Evolutionary conservation across 2,797 vertebrate species (phyloP).

Genomic region (Morus bassanus): DNA sequence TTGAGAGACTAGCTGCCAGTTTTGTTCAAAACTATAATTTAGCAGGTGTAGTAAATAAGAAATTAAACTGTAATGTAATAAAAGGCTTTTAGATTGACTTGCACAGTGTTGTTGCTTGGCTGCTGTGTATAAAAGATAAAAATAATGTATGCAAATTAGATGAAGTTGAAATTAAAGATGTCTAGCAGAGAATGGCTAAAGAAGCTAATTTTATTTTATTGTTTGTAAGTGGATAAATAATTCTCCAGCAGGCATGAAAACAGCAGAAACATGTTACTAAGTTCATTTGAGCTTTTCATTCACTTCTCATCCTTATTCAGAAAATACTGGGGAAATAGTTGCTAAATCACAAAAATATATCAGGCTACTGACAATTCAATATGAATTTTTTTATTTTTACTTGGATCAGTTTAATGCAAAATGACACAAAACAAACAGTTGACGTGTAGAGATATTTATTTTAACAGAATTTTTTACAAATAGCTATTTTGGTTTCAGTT

Average conservation of each 20-base stretch:
- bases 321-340: background rate
- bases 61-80: slow-evolving; percentile 53
- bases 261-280: background rate
- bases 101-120: background rate
- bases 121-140: slow-evolving; percentile 68
- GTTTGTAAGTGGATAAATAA: slow-evolving; percentile 46
- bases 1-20: slow-evolving; percentile 44
- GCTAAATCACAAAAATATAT: background rate
- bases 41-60: slow-evolving; percentile 36
- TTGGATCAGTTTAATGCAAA: background rate
- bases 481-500: background rate
- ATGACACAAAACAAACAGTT: background rate
- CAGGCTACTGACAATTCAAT: background rate
- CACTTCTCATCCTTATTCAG: background rate
- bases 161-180: slow-evolving; percentile 56
- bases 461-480: background rate
- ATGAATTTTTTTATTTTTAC: background rate
- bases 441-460: background rate
- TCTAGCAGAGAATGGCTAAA: slow-evolving; percentile 49
- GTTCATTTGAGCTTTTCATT: background rate
- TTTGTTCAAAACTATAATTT: slow-evolving; percentile 61
- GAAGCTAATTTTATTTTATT: slow-evolving; percentile 45
- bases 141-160: slow-evolving; percentile 70
- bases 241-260: slow-evolving; percentile 5
- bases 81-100: slow-evolving; percentile 45